phyloP scores from a whole-genome alignment of 2,113 vertebrate species.

The Phrynosoma platyrhinos region DNA sequence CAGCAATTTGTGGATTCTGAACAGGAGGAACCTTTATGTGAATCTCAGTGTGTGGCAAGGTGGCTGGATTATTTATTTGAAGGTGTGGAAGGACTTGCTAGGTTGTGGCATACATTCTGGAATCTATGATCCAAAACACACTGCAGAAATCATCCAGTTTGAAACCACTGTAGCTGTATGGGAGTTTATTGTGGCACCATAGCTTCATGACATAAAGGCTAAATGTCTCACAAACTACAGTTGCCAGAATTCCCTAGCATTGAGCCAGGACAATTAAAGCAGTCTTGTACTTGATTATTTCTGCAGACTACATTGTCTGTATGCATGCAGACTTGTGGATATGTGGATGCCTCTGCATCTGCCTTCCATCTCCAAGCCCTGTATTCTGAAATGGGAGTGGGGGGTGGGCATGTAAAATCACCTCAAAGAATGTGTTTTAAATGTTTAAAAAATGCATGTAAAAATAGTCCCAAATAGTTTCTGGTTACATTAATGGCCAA shows the following conservation, averaged over 20 bases:
- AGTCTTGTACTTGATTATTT: too few species aligned
- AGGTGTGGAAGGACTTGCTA: background rate
- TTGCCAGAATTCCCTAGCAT: too few species aligned
- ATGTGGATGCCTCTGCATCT: background rate
- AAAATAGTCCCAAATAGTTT: background rate
- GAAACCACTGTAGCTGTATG: too few species aligned
- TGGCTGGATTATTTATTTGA: background rate
- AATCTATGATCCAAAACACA: too few species aligned
- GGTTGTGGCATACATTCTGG: background rate
- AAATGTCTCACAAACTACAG: too few species aligned
- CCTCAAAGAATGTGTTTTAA: background rate
- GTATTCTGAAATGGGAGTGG: background rate
- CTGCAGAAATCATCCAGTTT: too few species aligned
- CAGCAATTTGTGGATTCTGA: background rate
- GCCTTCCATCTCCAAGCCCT: background rate
- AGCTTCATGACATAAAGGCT: background rate
- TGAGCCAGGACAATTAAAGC: too few species aligned
- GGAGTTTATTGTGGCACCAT: background rate
- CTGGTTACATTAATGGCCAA: background rate
- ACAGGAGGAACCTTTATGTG: background rate
- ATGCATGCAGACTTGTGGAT: background rate
- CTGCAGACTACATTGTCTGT: too few species aligned
- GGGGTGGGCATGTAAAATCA: background rate
- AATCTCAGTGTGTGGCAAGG: background rate
- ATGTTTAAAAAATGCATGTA: background rate